Evolutionary conservation across 2,888 invertebrate species (phyloP), one percentile per base, ranked within the genome.

Genomic region (Byasa hedistus): DNA sequence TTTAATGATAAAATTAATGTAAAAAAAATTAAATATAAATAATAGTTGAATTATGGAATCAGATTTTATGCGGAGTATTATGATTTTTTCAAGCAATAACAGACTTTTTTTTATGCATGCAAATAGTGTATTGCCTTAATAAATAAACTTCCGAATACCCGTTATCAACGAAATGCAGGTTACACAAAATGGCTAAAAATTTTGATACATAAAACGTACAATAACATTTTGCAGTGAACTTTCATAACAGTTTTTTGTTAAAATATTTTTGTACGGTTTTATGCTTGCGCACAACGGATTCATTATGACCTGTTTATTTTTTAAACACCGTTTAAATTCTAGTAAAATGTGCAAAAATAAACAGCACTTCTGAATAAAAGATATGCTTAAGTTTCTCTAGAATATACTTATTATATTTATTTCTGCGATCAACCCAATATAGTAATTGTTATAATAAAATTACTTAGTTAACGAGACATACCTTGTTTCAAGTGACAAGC

Each of bases 101-200:
- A 17, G 12, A 7, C 48, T n/a, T 0, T 4, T 12, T 48, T 7
- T n/a, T 5, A 5, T n/a, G 19, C 4, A 48, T 8, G n/a, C 1
- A n/a, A 19, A 48, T 5, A n/a, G 5, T 3, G 19, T 48, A 48
- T 54, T 54, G 8, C 12, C 3, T 22, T 54, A 54, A 54, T 54
- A 54, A 19, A 48, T 59, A 24, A 23, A 36, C 15, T 57, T 39
- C 39, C 15, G 23, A 22, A 39, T 55, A 22, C 3, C n/a, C n/a
- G 39, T 55, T 61, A 61, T 61, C 61, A 39, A 2, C 22, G 39
- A 19, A n/a, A 39, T 61, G 54, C 61, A 61, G 61, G 54, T 24
- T 61, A 4, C 19, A n/a, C 32, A 61, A 17, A 61, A 17, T 17
- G 39, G 36, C 23, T 19, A 10, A 22, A 22, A 52, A 3, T 23